phyloP scores from a whole-genome alignment of 2,113 vertebrate genomes.

The Panthera tigris region DNA sequence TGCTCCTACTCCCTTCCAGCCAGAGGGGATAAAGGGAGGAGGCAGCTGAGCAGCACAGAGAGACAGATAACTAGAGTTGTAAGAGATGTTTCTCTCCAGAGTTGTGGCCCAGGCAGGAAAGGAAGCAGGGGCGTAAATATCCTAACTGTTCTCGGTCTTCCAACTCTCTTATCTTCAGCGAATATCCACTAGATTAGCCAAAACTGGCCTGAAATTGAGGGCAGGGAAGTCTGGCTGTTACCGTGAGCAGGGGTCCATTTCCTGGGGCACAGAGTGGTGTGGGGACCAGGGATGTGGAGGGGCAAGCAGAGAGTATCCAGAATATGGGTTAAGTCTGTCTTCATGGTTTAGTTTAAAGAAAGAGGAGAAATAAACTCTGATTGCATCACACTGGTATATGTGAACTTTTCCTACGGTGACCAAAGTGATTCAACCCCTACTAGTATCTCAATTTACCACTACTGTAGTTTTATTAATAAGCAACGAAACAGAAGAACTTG shows the following conservation, averaged over 20 bases:
- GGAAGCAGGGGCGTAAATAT: neutral
- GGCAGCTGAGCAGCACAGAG: neutral
- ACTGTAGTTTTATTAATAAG: neutral
- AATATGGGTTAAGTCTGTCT: neutral
- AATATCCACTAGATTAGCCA: neutral
- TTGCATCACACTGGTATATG: neutral
- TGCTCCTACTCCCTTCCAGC: neutral
- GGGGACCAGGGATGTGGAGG: too few species aligned
- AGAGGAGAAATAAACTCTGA: neutral
- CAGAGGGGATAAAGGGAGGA: neutral
- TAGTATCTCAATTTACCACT: neutral
- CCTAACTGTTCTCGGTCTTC: neutral
- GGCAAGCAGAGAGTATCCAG: neutral
- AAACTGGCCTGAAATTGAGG: neutral
- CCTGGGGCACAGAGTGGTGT: neutral
- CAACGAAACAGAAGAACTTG: neutral
- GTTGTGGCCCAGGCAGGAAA: neutral
- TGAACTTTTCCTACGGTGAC: neutral
- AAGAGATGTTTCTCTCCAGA: neutral
- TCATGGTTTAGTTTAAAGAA: neutral
- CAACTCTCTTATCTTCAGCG: neutral
- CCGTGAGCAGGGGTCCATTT: neutral
- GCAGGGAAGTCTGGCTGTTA: neutral
- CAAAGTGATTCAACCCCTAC: neutral
- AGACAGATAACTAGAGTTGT: neutral